Percentiles rank a stretch among this genome's conserved stretches.
phyloP scores from a whole-genome alignment of 2,888 invertebrate genomes.

The Mythimna pallens region DNA sequence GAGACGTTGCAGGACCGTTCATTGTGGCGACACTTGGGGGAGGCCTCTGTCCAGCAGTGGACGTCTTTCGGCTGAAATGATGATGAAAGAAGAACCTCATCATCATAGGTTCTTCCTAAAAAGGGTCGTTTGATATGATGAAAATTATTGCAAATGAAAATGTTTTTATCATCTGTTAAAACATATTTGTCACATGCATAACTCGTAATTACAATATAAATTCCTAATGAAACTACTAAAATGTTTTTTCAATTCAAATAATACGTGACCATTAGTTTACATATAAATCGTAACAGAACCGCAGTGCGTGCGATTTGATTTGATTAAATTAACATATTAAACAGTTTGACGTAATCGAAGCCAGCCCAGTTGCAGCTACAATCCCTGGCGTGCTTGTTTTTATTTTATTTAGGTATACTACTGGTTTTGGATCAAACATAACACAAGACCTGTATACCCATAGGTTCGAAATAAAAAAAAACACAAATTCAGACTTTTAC shows the following conservation, averaged over 20 bases:
- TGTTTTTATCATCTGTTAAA: not conserved
- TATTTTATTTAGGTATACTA: slow-evolving; percentile 9
- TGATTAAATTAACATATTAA: slow-evolving; percentile 64
- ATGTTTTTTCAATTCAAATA: slow-evolving; percentile 21
- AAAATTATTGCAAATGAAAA: no score
- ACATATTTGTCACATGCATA: not conserved
- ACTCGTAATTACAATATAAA: slow-evolving; percentile 21
- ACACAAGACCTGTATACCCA: not conserved
- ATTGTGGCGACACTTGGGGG: no score
- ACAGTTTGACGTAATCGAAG: slow-evolving; percentile 37
- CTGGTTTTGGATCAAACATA: not conserved
- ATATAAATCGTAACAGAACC: slow-evolving; percentile 37
- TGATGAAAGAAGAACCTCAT: no score
- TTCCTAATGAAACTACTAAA: slow-evolving; percentile 19
- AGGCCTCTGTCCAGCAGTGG: no score
- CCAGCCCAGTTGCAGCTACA: slow-evolving; percentile 15
- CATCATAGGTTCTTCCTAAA: no score
- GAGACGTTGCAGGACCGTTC: no score
- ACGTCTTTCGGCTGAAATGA: no score
- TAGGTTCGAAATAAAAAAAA: no score
- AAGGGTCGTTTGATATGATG: no score
- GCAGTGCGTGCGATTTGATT: slow-evolving; percentile 57
- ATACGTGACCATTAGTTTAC: slow-evolving; percentile 34
- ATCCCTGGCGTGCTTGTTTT: slow-evolving; percentile 15
- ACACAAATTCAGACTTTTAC: no score